Conservation (phyloP, 2,113 vertebrate genomes). For the Rana temporaria region DNA sequence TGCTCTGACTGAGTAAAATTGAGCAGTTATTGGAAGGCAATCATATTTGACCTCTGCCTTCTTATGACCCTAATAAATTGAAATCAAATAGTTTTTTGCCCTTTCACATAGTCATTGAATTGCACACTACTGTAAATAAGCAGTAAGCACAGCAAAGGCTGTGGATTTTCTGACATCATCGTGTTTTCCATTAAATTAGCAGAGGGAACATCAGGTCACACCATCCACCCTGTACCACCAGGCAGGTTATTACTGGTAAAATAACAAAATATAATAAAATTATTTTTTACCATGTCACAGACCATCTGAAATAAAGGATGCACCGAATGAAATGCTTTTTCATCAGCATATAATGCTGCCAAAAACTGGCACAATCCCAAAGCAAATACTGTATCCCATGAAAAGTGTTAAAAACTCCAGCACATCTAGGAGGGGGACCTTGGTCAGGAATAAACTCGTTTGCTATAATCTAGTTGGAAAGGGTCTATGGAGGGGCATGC, state of each 20-base stretch:
- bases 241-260: neutral
- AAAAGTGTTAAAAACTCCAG: constrained; percentile 23
- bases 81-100: too few relatives aligned
- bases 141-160: neutral
- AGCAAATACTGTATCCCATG: neutral
- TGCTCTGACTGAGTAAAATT: too few relatives aligned
- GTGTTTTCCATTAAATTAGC: neutral
- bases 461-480: constrained; percentile 8
- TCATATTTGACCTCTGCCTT: too few relatives aligned
- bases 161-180: neutral
- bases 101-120: too few relatives aligned
- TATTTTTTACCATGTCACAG: neutral
- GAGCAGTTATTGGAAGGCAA: too few relatives aligned
- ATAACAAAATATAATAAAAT: neutral
- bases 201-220: neutral
- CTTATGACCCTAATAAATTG: too few relatives aligned
- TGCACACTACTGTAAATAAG: too few relatives aligned
- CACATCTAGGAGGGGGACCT: constrained; percentile 24
- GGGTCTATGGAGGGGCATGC: constrained; percentile 24
- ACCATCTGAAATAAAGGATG: constrained; percentile 20
- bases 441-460: constrained; percentile 32
- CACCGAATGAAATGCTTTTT: constrained; percentile 9
- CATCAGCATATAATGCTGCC: constrained; percentile 2
- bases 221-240: neutral
- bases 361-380: constrained; percentile 2